Conservation (phyloP, 2,113 vertebrate genomes). For the Zeus faber region DNA sequence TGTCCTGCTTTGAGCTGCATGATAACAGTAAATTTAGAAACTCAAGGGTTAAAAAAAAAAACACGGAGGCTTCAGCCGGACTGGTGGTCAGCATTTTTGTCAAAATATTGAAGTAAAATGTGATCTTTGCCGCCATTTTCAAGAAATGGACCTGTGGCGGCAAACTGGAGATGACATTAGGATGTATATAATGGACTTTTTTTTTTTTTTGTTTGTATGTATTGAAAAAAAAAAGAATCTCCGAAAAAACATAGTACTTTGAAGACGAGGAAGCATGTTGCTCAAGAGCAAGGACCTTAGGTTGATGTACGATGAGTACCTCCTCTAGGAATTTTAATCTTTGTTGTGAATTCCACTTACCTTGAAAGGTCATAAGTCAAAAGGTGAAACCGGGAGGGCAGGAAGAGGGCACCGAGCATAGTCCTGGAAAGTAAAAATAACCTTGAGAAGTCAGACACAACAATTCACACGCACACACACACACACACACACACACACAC, state of each 20-base stretch:
- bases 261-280: conserved; percentile 76
- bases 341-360: conserved; percentile 76
- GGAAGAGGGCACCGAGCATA: conserved; percentile 37
- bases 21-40: conserved; percentile 59
- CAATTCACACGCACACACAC: conserved; percentile 23
- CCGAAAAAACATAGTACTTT: conserved; percentile 71
- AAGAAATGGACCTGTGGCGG: conserved; percentile 51
- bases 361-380: conserved; percentile 62
- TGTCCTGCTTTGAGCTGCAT: conserved; percentile 61
- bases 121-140: conserved; percentile 45
- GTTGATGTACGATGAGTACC: conserved; percentile 59
- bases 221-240: conserved; percentile 50
- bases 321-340: conserved; percentile 73
- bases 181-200: conserved; percentile 78
- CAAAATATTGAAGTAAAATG: conserved; percentile 32
- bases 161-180: conserved; percentile 49
- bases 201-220: conserved; percentile 77
- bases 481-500: conserved; percentile 20
- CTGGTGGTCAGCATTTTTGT: conserved; percentile 41
- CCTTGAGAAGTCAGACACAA: conserved; percentile 23
- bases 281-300: conserved; percentile 52
- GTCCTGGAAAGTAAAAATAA: conserved; percentile 49
- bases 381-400: conserved; percentile 56
- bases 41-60: conserved; percentile 20
- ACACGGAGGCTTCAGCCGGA: conserved; percentile 47